Conservation (phyloP, 2,888 invertebrate species). For the Drosophila mettleri region DNA sequence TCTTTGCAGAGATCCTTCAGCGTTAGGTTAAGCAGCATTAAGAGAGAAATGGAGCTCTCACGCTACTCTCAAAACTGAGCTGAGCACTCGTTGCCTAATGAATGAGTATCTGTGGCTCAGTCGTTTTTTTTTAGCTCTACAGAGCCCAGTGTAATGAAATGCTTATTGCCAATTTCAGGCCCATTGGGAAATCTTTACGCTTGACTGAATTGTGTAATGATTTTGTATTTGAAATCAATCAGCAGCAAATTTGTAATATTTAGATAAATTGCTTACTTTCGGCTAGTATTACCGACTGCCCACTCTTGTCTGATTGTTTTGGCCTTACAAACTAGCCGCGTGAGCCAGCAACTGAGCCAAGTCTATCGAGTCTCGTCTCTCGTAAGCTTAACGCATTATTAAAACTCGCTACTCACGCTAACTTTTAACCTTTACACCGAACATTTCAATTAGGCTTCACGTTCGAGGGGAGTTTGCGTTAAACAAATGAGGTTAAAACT, state of each 20-base stretch:
- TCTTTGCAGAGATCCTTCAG: too few species aligned
- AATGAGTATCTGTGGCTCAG: background rate
- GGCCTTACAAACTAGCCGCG: background rate
- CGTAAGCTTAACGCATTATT: background rate
- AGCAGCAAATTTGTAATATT: too few species aligned
- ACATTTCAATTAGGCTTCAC: slow-evolving; percentile 5
- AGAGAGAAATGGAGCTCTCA: background rate
- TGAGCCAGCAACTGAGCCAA: background rate
- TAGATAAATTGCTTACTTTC: background rate
- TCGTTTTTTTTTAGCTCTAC: background rate
- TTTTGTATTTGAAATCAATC: background rate
- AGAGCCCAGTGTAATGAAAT: background rate
- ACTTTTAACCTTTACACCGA: slow-evolving; percentile 12
- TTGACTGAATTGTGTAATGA: background rate
- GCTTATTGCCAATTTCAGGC: background rate
- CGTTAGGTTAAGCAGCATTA: too few species aligned
- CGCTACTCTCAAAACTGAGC: background rate
- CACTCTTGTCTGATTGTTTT: background rate
- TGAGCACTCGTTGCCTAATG: background rate
- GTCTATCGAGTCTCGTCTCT: too few species aligned
- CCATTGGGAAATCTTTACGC: slow-evolving; percentile 2
- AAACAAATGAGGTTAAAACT: slow-evolving; percentile 7
- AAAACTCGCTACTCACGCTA: slow-evolving; percentile 5
- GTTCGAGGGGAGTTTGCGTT: background rate
- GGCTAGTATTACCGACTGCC: background rate